A percentile compares a stretch with the other conserved stretches of the same genome.
phyloP scores from a whole-genome alignment of 2,888 invertebrate genomes.

The Tribolium freemani region DNA sequence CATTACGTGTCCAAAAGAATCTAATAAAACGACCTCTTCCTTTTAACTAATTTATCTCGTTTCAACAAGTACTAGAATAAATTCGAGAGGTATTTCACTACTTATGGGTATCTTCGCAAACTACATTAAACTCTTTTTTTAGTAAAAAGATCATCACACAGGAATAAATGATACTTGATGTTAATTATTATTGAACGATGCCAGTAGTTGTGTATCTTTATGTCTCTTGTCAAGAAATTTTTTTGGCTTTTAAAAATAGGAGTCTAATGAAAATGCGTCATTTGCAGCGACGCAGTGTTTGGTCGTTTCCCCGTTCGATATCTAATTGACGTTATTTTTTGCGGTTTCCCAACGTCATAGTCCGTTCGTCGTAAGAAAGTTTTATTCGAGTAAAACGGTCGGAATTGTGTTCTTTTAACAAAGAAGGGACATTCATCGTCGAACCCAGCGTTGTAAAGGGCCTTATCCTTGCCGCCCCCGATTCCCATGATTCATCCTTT shows the following conservation, averaged over 20 bases:
- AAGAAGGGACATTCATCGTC: constrained; percentile 46
- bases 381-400: constrained; percentile 41
- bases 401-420: constrained; percentile 48
- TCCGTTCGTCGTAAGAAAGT: constrained; percentile 26
- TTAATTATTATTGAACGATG: too few species aligned
- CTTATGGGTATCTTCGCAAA: too few species aligned
- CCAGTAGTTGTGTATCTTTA: too few species aligned
- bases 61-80: too few species aligned
- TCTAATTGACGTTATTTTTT: constrained; percentile 28
- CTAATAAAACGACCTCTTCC: too few species aligned
- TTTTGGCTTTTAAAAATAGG: not conserved
- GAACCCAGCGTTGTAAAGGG: constrained; percentile 46
- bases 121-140: too few species aligned
- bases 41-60: too few species aligned
- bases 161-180: too few species aligned
- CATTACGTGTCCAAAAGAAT: too few species aligned
- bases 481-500: constrained; percentile 67
- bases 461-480: constrained; percentile 63
- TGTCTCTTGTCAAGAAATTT: too few species aligned
- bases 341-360: constrained; percentile 24
- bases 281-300: not conserved
- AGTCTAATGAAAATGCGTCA: not conserved
- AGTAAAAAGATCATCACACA: too few species aligned
- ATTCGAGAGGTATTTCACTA: too few species aligned
- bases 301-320: not conserved